Evolutionary conservation across 2,113 vertebrate genomes (phyloP), one percentile per base, ranked within the genome.

Genomic region (Epinephelus moara): DNA sequence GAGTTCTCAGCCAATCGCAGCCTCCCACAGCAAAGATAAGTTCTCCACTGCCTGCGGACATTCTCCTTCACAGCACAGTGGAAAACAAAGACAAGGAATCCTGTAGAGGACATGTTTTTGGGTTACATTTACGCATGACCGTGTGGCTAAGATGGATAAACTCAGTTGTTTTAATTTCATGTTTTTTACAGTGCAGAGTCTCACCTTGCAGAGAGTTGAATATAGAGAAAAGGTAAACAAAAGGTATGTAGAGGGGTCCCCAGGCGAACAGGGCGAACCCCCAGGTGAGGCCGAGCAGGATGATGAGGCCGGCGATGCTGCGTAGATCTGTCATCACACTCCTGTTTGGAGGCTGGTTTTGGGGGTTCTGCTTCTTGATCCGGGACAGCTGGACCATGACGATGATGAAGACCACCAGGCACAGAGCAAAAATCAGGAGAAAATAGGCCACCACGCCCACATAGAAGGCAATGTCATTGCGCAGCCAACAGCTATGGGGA

Each of bases 241-340:
- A 98, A 2, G 96, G 90, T 66, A 97, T 71, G 74, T 96, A 96
- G 70, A 98, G 95, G 2, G 96, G 95, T 2, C 96, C 97, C 96
- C 97, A 98, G 50, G 97, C 97, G 64, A 99, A 98, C 91, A 99
- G 97, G 57, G 97, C 97, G 53, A 99, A 97, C 6, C 97, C 97
- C 98, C 98, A 99, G 70, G 98, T 99, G 85, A 99, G 97, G 76
- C 98, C 98, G 49, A 99, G 95, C 81, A 99, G 94, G 83, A 98
- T 92, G 2, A 97, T 93, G 30, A 99, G 97, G 47, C 98, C 97
- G 0, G 95, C 94, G 63, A 97, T 91, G 69, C 98, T 99, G 70
- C 97, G 95, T 27, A 99, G 88, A 73, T 99, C 97, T 0, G 89
- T 79, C 76, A 96, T 93, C 80, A 97, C 73, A 10, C 95, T 94